Percentiles rank a stretch among this genome's conserved stretches.
Conservation (phyloP, 1,140 invertebrate species). For the Solenopsis fugax region DNA sequence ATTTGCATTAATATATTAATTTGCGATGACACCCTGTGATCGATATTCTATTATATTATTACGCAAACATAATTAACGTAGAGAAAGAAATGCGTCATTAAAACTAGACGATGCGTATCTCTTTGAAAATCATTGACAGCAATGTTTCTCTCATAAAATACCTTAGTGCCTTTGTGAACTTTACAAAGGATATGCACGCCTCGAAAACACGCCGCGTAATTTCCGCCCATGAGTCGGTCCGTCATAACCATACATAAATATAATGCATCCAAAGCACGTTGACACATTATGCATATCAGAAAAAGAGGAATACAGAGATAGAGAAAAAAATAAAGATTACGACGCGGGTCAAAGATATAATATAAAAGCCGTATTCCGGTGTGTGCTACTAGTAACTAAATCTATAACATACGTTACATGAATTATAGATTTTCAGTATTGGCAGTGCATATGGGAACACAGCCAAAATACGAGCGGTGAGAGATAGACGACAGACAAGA, state of each 20-base stretch:
- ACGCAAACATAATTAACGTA: not conserved
- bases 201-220: slow-evolving; percentile 63
- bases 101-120: slow-evolving; percentile 33
- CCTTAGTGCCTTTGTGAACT: slow-evolving; percentile 8
- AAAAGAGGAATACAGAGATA: slow-evolving; percentile 23
- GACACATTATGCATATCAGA: slow-evolving; percentile 75
- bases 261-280: slow-evolving; percentile 73
- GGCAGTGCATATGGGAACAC: no score
- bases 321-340: not conserved
- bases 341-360: not conserved
- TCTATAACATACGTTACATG: no score
- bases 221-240: slow-evolving; percentile 43
- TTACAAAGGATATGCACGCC: slow-evolving; percentile 60
- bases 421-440: no score
- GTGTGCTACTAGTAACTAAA: no score
- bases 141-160: not conserved
- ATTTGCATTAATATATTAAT: not conserved
- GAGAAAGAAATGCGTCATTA: not conserved
- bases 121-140: not conserved
- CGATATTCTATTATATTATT: not conserved
- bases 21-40: not conserved
- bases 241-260: slow-evolving; percentile 53
- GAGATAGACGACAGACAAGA: not conserved
- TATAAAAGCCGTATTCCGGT: not conserved
- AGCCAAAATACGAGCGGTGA: not conserved